Base-by-base conservation (phyloP, 2,113 vertebrate species). In the Urocynchramus pylzowi region DNA sequence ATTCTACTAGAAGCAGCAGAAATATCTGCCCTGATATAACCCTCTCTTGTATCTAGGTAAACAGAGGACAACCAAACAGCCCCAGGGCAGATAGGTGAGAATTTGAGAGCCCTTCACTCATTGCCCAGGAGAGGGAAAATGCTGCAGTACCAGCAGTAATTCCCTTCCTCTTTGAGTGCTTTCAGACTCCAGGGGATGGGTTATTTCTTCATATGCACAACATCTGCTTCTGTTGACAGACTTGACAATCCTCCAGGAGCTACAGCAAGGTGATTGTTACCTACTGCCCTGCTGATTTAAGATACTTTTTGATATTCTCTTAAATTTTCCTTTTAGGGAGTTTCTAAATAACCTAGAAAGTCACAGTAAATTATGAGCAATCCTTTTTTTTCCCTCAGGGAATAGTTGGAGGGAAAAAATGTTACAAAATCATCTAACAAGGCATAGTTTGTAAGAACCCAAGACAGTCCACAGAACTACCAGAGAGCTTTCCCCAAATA, bases 351-450 rank as follows among this genome's bases (percentile, higher is more conserved):
- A 80, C 31, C 45, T 74, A 63, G 12, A 19, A 56, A 74, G 42
- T 67, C 31, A 70, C 7, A 33, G 28, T 30, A 84, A 78, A 57
- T 37, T 17, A 41, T 77, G 59, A 77, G 3, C 42, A 73, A 83
- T 33, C 6, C 1, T 11, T 75, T 65, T 47, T 67, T 31, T 6
- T 9, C 4, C 5, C 33, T 19, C 24, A 39, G 13, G 39, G 19
- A 3, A 35, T 2, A 0, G 1, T 35, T 67, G 22, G 16, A 3
- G 2, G 2, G 3, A 23, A n/a, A 49, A 49, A 19, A 5, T 5
- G 7, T 61, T 54, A 49, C 6, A 21, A 30, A 52, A 53, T n/a
- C 33, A 39, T 63, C 61, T n/a, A 74, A 83, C 16, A 61, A 42
- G n/a, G n/a, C 3, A 19, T 8, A 54, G 24, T 30, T 83, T n/a